Base-by-base conservation (phyloP, 2,113 vertebrate species). In the Hydropotes inermis region DNA sequence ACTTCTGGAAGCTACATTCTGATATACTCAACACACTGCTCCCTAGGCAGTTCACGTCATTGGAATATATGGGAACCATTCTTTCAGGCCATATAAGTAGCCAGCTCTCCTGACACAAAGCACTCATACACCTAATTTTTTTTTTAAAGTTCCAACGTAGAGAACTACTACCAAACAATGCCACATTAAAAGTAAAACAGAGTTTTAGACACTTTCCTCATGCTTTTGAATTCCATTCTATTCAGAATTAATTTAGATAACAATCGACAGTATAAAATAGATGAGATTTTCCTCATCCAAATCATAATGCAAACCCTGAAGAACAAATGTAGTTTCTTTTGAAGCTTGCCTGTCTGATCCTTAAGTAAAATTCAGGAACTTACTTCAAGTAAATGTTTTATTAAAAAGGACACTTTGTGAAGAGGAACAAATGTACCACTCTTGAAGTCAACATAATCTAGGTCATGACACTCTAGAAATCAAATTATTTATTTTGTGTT, bases 221-320 rank as follows among this genome's bases (percentile, higher is more conserved):
- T 58, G 12, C 23, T 87, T 95, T 50, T 54, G 50, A 78, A 91
- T 88, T 58, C 27, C 57, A 12, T 30, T 95, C 95, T 88, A 57
- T 82, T 95, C 43, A 91, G 89, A 94, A 83, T 89, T 95, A 95
- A 94, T 97, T 92, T 95, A 86, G 85, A 78, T 70, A 95, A 82
- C 36, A 10, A 78, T 50, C 15, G 60, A 25, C 5, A 47, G 23
- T 70, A 57, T 30, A 95, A 94, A 89, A 79, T 21, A 79, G 54
- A 15, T 91, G 50, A 85, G n/a, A 2, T 2, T 91, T 81, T 83
- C 33, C 25, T 60, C 89, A 82, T 52, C 43, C 58, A 91, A 91
- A 87, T 74, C 36, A 28, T 64, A 89, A 89, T 94, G 94, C 33
- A 83, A 95, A 81, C 52, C 57, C 55, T 91, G 93, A 83, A 97